These are phyloP conservation scores for Mastomys coucha DNA, from an alignment of 2,113 vertebrate species.

Conservation along the genomic window DNA sequence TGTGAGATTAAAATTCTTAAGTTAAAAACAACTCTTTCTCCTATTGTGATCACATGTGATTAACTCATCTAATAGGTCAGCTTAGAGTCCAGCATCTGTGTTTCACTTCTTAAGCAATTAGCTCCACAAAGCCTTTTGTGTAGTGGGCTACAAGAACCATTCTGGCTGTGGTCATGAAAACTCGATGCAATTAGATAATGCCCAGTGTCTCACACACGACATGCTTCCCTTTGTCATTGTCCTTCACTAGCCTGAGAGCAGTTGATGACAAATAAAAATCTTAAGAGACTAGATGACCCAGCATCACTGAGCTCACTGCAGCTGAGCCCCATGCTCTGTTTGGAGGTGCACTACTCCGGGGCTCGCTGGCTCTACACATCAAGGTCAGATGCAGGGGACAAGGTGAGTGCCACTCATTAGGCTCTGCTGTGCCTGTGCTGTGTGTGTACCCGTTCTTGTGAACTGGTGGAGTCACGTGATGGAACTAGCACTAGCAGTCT, in stretches of 20 bases:
- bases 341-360: not conserved
- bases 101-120: constrained; percentile 36
- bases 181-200: constrained; percentile 36
- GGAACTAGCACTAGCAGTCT: not conserved
- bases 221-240: not conserved
- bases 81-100: constrained; percentile 30
- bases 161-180: not conserved
- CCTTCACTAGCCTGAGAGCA: not conserved
- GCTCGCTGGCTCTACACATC: not conserved
- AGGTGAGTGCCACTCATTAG: not conserved
- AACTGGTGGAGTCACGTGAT: not conserved
- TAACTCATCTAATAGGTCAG: constrained; percentile 15
- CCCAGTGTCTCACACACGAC: not conserved
- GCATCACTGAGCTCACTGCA: not conserved
- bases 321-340: not conserved
- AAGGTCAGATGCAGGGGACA: not conserved
- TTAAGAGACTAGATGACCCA: not conserved
- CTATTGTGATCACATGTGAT: constrained; percentile 7
- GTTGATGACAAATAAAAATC: not conserved
- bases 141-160: not conserved
- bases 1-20: constrained; percentile 33
- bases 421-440: not conserved
- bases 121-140: not conserved
- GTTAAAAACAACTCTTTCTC: not conserved
- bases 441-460: not conserved